Conservation (phyloP, 1,140 invertebrate species). For the Drosophila kanapiae region DNA sequence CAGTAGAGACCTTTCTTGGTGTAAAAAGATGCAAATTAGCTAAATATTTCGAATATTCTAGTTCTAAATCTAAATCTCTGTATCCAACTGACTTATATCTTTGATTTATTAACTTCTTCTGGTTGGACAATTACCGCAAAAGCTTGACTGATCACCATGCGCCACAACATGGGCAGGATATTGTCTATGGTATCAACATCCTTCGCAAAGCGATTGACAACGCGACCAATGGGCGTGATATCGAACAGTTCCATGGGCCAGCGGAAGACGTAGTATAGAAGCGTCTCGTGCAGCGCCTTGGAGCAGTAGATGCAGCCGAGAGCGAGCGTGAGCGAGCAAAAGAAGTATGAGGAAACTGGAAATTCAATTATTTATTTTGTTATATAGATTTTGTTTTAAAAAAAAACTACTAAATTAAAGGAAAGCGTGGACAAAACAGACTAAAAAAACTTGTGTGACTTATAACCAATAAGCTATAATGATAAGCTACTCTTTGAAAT, state of each 20-base stretch:
- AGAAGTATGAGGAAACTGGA: conserved; percentile 83
- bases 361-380: conserved; percentile 22
- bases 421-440: conserved; percentile 22
- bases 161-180: conserved; percentile 82
- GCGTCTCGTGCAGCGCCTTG: conserved; percentile 86
- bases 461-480: conserved; percentile 17
- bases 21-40: background rate
- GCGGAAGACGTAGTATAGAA: conserved; percentile 88
- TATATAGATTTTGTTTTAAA: background rate
- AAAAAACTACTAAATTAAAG: background rate
- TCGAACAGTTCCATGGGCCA: conserved; percentile 92
- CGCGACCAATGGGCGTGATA: conserved; percentile 90
- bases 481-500: conserved; percentile 4
- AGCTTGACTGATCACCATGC: conserved; percentile 78
- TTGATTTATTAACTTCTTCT: background rate
- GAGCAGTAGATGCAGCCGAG: conserved; percentile 81
- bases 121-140: conserved; percentile 63
- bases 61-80: background rate
- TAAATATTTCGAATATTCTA: background rate
- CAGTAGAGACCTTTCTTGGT: background rate
- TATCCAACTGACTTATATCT: conserved; percentile 1
- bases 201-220: conserved; percentile 91
- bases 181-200: conserved; percentile 90
- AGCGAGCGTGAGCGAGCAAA: conserved; percentile 77
- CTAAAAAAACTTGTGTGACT: conserved; percentile 3